These are phyloP conservation scores for Tylochromis polylepis DNA, from an alignment of 2,113 vertebrate species.

Conservation along the genomic window DNA sequence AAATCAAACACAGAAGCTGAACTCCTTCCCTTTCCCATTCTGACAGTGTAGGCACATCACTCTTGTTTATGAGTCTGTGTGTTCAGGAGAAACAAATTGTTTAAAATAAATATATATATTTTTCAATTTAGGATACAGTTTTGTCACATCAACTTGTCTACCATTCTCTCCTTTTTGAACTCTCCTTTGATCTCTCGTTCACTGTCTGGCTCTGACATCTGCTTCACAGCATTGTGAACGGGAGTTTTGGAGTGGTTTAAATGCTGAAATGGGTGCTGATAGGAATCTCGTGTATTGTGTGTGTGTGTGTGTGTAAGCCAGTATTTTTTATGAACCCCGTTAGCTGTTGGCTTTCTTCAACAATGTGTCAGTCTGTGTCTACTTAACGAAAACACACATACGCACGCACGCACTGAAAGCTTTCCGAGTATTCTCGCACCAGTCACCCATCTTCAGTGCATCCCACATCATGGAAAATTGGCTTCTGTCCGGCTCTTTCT, in stretches of 20 bases:
- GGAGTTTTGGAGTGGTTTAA: constrained; percentile 55
- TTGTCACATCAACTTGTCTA: neutral
- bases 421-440: constrained; percentile 77
- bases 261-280: constrained; percentile 48
- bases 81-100: neutral
- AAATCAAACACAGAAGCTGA: neutral
- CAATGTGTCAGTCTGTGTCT: constrained; percentile 51
- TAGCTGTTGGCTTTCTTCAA: constrained; percentile 69
- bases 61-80: neutral
- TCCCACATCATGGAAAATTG: constrained; percentile 95
- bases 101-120: neutral
- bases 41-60: neutral
- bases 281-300: constrained; percentile 27
- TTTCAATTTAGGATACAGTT: neutral
- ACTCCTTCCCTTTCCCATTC: neutral
- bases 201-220: constrained; percentile 59
- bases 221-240: constrained; percentile 66
- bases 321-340: constrained; percentile 75
- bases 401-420: constrained; percentile 30
- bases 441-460: constrained; percentile 73
- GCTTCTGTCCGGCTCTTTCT: constrained; percentile 57
- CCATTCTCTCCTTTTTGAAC: neutral
- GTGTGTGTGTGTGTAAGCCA: constrained; percentile 33
- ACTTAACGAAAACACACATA: constrained; percentile 48
- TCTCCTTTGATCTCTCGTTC: neutral